Percentiles rank a stretch among this genome's conserved stretches.
Evolutionary conservation across 2,113 vertebrate genomes (phyloP).

Genomic region (Alethe castanea): DNA sequence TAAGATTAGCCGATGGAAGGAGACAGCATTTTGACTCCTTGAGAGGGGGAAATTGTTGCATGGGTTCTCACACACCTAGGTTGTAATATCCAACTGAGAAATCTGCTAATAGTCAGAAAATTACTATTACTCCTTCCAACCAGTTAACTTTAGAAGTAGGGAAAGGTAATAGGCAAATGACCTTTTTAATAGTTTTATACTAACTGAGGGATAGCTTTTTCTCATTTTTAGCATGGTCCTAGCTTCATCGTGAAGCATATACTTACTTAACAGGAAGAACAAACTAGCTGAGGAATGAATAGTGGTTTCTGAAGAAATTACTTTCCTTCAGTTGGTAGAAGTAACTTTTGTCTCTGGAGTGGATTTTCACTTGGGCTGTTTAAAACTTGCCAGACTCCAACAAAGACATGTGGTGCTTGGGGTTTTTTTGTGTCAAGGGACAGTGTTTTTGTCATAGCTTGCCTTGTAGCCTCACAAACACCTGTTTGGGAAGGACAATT

Average conservation of each 20-base stretch:
- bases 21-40: neutral
- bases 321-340: neutral
- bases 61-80: neutral
- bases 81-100: neutral
- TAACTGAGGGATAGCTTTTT: neutral
- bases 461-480: neutral
- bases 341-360: neutral
- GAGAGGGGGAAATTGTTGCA: neutral
- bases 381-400: neutral
- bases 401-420: neutral
- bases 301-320: neutral
- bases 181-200: neutral
- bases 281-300: neutral
- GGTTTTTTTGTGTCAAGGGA: neutral
- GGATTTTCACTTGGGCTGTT: neutral
- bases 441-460: neutral
- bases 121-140: neutral
- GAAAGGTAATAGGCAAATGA: neutral
- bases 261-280: neutral
- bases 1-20: neutral
- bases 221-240: neutral
- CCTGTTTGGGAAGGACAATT: neutral
- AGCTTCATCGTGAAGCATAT: neutral
- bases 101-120: neutral
- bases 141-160: neutral